These are phyloP conservation scores for Antedon mediterranea DNA, from an alignment of 53 echinoderm and acorn worm genomes.

Conservation along the genomic window DNA sequence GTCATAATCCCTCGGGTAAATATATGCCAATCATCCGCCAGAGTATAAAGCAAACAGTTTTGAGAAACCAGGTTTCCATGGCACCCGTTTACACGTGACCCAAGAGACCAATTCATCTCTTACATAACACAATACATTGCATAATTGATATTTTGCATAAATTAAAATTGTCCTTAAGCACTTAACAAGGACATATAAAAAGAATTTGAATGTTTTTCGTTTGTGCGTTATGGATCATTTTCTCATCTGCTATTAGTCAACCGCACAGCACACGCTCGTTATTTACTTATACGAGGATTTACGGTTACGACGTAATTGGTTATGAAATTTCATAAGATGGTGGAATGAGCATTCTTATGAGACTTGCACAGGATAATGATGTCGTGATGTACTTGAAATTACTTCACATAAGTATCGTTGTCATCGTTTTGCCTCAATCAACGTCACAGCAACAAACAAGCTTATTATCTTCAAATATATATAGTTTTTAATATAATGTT, in stretches of 20 bases:
- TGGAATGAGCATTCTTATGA: neutral
- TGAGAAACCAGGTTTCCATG: neutral
- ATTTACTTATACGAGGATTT: neutral
- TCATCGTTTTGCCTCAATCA: neutral
- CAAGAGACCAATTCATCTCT: neutral
- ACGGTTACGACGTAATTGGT: neutral
- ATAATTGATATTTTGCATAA: neutral
- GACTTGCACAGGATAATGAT: neutral
- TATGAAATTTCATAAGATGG: neutral
- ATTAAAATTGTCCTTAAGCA: neutral
- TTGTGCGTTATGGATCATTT: neutral
- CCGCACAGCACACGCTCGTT: neutral
- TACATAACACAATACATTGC: neutral
- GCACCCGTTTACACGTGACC: neutral
- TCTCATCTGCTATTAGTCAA: neutral
- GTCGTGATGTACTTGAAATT: neutral
- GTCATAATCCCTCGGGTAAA: neutral
- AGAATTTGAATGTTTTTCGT: neutral
- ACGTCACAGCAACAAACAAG: neutral
- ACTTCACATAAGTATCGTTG: neutral
- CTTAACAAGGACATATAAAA: neutral
- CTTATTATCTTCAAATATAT: neutral
- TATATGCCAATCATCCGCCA: neutral
- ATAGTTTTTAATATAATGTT: too few relatives aligned
- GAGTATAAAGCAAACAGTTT: neutral